Evolutionary conservation across 2,888 invertebrate species (phyloP).

Genomic region (Leucophenga montana): DNA sequence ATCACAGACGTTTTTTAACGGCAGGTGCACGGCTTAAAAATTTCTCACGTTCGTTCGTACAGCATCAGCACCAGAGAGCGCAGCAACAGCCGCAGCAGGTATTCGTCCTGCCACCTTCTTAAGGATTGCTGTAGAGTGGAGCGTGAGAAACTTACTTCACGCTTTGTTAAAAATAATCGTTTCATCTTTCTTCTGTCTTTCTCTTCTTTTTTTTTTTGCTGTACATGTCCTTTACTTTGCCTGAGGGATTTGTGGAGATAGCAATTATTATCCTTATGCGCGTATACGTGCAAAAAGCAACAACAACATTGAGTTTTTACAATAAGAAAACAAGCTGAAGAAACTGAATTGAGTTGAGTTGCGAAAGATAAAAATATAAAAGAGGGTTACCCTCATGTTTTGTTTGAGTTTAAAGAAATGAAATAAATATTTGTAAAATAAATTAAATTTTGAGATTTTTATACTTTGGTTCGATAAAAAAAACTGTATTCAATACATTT

Average conservation of each 20-base stretch:
- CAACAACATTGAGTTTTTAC: conserved; percentile 13
- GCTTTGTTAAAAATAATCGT: conserved; percentile 39
- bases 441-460: too few species aligned
- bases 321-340: conserved; percentile 21
- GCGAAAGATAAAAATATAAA: not conserved
- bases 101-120: conserved; percentile 51
- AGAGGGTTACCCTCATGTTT: too few species aligned
- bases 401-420: too few species aligned
- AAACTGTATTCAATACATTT: too few species aligned
- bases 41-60: conserved; percentile 62
- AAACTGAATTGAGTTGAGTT: not conserved
- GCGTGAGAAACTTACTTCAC: conserved; percentile 62
- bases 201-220: conserved; percentile 19
- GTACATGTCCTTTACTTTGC: conserved; percentile 41
- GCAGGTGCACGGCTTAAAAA: conserved; percentile 63
- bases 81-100: conserved; percentile 52
- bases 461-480: too few species aligned
- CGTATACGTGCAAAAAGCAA: not conserved
- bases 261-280: conserved; percentile 16
- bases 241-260: conserved; percentile 38
- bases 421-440: too few species aligned
- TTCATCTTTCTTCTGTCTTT: conserved; percentile 1
- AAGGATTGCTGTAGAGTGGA: conserved; percentile 42
- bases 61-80: not conserved
- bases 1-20: conserved; percentile 46